Evolutionary conservation across 1,140 invertebrate genomes (phyloP), one percentile per base, ranked within the genome.

Genomic region (Lucilia sericata): DNA sequence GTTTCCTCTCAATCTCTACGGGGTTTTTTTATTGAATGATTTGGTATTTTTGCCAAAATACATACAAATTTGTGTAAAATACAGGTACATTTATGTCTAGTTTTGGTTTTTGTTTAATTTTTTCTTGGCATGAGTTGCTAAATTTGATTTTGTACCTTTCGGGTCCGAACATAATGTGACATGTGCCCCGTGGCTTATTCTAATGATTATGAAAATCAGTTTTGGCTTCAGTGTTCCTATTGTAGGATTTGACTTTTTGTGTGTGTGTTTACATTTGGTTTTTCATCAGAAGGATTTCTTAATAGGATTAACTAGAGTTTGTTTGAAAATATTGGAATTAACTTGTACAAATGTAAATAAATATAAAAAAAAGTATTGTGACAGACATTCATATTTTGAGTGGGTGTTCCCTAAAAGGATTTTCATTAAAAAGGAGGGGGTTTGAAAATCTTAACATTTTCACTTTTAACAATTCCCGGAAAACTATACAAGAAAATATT

Each of bases 141-240:
- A n/a, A 13, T 81, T 84, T 84, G 10, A 75, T 70, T 5, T 42
- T 70, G 14, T 85, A 49, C 74, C 74, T 83, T 85, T 82, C 47
- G 47, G 19, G 30, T 2, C 12, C 21, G 10, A 83, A 34, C 85
- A 89, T 88, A 90, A 89, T 88, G 90, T 89, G 89, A 90, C 89
- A 87, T 90, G 89, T 87, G 87, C 88, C 88, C 89, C 89, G 87
- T 88, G 87, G 89, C 89, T 90, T 85, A 90, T 88, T 86, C 89
- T 87, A 89, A 88, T 85, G 89, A 90, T 90, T 88, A 90, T 90
- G 89, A 90, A 88, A 89, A 89, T 87, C 86, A 89, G 90, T 84
- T 86, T 17, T 76, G 34, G 14, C n/a, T 21, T 70, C n/a, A 3
- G 2, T 70, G 5, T 70, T 70, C 7, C n/a, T 70, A 9, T 70